Conservation (phyloP, 2,113 vertebrate genomes). For the Eolophus roseicapilla region DNA sequence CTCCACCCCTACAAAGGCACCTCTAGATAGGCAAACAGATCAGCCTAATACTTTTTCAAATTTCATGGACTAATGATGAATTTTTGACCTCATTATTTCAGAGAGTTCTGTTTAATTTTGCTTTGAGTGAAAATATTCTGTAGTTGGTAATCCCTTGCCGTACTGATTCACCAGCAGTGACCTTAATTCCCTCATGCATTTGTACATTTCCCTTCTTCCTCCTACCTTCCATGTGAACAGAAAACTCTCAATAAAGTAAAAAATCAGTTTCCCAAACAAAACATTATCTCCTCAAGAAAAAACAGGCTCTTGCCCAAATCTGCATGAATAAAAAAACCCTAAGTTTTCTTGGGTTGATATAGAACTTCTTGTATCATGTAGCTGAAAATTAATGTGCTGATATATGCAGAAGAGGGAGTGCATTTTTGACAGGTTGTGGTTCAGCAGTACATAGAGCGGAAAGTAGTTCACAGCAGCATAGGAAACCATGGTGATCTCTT, state of each 20-base stretch:
- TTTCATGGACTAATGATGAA: not conserved
- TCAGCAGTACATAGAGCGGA: not conserved
- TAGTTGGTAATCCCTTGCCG: not conserved
- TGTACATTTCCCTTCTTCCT: not conserved
- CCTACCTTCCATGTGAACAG: not conserved
- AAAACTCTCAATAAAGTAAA: not conserved
- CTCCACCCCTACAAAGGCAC: not conserved
- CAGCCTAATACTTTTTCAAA: not conserved
- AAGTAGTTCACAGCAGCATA: not conserved
- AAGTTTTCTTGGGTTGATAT: not conserved
- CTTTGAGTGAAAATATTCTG: constrained; percentile 3
- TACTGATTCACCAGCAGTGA: not conserved
- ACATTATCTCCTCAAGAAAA: not conserved
- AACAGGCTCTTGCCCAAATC: not conserved
- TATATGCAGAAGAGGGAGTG: not conserved
- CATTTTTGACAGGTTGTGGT: not conserved
- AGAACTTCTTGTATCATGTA: not conserved
- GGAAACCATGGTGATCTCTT: not conserved
- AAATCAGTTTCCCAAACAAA: not conserved
- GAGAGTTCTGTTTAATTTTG: not conserved
- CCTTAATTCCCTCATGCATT: not conserved
- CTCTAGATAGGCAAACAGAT: not conserved
- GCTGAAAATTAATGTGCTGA: not conserved
- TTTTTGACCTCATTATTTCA: not conserved
- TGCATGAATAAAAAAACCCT: not conserved